These are phyloP conservation scores for Percina caprodes DNA, from an alignment of 2,113 vertebrate species.

Conservation along the genomic window DNA sequence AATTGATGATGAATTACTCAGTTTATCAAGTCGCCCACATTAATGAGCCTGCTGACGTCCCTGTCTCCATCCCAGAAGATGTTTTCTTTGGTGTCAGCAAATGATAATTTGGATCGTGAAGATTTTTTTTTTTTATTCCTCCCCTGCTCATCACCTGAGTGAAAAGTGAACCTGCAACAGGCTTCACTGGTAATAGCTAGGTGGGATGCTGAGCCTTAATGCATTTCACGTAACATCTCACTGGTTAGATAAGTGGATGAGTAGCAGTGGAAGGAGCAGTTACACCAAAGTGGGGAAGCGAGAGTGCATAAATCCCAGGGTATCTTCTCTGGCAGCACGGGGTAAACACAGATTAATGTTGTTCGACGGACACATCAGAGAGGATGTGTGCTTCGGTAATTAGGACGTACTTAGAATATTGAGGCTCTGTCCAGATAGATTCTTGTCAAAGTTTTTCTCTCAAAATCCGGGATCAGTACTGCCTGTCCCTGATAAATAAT, in stretches of 20 bases:
- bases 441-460: conserved; percentile 2
- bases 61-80: conserved; percentile 56
- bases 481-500: neutral
- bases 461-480: conserved; percentile 14
- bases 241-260: conserved; percentile 67
- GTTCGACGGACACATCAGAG: conserved; percentile 52
- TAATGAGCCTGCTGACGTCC: conserved; percentile 71
- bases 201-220: conserved; percentile 55
- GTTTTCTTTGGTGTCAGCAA: conserved; percentile 58
- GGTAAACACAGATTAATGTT: conserved; percentile 77
- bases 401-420: conserved; percentile 45
- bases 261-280: conserved; percentile 52
- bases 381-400: conserved; percentile 57
- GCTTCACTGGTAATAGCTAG: conserved; percentile 52
- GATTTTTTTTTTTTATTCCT: neutral
- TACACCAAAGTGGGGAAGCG: conserved; percentile 45
- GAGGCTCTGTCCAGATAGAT: conserved; percentile 30
- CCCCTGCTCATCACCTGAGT: conserved; percentile 29
- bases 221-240: conserved; percentile 71
- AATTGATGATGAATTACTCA: conserved; percentile 84
- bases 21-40: conserved; percentile 80
- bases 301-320: conserved; percentile 70
- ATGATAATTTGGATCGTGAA: conserved; percentile 57
- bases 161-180: conserved; percentile 54
- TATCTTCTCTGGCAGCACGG: conserved; percentile 53